Evolutionary conservation across 2,888 invertebrate species (phyloP).

Genomic region (Disparrhopalites patrizii): DNA sequence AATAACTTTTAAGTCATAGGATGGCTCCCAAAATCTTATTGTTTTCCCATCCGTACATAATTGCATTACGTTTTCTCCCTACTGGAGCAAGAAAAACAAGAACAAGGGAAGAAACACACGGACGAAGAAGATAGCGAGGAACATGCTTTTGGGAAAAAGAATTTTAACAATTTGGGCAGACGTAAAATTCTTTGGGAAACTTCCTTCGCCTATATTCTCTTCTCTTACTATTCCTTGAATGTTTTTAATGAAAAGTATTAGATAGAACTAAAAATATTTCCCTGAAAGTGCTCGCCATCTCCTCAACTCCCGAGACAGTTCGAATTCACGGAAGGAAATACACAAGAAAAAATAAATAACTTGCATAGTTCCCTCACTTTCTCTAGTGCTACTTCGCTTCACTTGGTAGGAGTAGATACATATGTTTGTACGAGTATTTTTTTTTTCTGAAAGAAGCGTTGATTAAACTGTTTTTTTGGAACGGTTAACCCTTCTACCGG

Average conservation of each 20-base stretch:
- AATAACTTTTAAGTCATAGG: too few relatives aligned
- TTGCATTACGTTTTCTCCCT: not conserved
- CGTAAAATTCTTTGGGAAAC: conserved; percentile 6
- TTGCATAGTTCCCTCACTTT: not conserved
- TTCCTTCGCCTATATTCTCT: not conserved
- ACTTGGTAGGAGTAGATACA: not conserved
- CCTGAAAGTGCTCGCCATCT: too few relatives aligned
- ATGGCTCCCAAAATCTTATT: too few relatives aligned
- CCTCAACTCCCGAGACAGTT: too few relatives aligned
- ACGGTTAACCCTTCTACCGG: too few relatives aligned
- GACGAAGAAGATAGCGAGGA: too few relatives aligned
- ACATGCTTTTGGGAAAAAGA: too few relatives aligned
- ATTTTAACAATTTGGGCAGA: conserved; percentile 12
- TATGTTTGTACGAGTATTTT: too few relatives aligned
- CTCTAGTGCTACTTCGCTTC: not conserved
- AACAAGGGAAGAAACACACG: not conserved
- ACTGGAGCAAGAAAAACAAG: not conserved
- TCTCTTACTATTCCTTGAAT: not conserved
- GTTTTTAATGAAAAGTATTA: conserved; percentile 3
- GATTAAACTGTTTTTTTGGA: too few relatives aligned
- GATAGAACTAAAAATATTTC: not conserved
- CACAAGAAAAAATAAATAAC: not conserved
- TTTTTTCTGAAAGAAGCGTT: too few relatives aligned
- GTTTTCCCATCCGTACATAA: not conserved
- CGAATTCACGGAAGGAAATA: too few relatives aligned